These are phyloP conservation scores for Andinoacara biseriatus DNA, from an alignment of 2,113 vertebrate species.

Conservation along the genomic window DNA sequence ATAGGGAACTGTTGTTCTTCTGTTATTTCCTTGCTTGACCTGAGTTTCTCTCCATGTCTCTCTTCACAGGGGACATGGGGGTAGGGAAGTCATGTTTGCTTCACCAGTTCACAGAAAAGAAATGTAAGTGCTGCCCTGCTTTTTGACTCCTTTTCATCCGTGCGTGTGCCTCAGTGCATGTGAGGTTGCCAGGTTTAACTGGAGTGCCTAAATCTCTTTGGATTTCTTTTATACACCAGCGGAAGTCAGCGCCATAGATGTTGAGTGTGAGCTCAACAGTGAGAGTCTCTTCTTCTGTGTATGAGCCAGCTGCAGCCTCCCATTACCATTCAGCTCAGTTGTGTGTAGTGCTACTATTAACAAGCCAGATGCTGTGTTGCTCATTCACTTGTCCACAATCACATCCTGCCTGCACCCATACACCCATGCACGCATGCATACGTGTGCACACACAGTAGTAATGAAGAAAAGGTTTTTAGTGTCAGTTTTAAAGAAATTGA, in stretches of 20 bases:
- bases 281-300: slow-evolving; percentile 67
- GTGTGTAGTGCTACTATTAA: slow-evolving; percentile 64
- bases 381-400: slow-evolving; percentile 46
- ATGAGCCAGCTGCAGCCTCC: slow-evolving; percentile 72
- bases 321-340: slow-evolving; percentile 61
- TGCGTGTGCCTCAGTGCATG: slow-evolving; percentile 6
- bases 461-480: slow-evolving; percentile 31
- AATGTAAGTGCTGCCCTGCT: slow-evolving; percentile 78
- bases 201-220: slow-evolving; percentile 48
- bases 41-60: slow-evolving; percentile 20
- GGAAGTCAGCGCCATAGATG: slow-evolving; percentile 61
- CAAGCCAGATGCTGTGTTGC: slow-evolving; percentile 68
- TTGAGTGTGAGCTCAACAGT: slow-evolving; percentile 56
- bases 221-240: slow-evolving; percentile 44
- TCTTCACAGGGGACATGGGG: slow-evolving; percentile 80
- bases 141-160: slow-evolving; percentile 11
- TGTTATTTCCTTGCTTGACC: slow-evolving; percentile 45
- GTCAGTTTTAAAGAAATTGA: slow-evolving; percentile 2
- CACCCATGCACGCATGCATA: neutral
- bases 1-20: slow-evolving; percentile 26
- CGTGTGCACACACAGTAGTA: neutral
- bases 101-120: slow-evolving; percentile 86
- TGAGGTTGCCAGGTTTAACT: slow-evolving; percentile 54
- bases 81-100: slow-evolving; percentile 86
- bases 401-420: slow-evolving; percentile 51